Conservation (phyloP, 2,113 vertebrate genomes). For the Ia io region DNA sequence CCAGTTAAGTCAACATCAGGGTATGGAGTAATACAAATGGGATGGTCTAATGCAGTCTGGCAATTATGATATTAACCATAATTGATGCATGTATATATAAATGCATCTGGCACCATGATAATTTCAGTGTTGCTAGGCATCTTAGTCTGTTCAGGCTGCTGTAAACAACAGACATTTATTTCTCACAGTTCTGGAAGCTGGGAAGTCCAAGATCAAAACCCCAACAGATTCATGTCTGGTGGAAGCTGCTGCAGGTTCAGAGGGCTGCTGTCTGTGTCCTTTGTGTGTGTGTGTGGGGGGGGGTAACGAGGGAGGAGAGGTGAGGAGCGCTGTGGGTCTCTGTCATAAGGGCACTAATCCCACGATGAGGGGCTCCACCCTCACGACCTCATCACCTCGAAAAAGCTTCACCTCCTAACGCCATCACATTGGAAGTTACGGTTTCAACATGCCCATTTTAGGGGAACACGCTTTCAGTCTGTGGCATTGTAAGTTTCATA, state of each 20-base stretch:
- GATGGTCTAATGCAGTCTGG: background rate
- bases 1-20: background rate
- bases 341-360: background rate
- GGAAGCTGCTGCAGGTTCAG: background rate
- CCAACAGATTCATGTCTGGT: background rate
- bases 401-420: background rate
- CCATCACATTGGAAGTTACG: background rate
- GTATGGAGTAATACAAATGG: background rate
- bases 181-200: background rate
- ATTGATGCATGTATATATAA: background rate
- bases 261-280: background rate
- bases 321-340: background rate
- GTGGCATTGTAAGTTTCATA: background rate
- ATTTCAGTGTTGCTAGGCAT: background rate
- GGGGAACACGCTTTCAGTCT: background rate
- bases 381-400: background rate
- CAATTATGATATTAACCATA: background rate
- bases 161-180: background rate
- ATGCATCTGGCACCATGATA: background rate
- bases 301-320: too few relatives aligned
- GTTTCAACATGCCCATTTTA: background rate
- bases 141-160: background rate
- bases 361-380: background rate
- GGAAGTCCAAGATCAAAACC: background rate
- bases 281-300: accelerated